A percentile compares a stretch with the other conserved stretches of the same genome.
Conservation (phyloP, 2,888 invertebrate genomes). For the Archaeoteleia sp. region DNA sequence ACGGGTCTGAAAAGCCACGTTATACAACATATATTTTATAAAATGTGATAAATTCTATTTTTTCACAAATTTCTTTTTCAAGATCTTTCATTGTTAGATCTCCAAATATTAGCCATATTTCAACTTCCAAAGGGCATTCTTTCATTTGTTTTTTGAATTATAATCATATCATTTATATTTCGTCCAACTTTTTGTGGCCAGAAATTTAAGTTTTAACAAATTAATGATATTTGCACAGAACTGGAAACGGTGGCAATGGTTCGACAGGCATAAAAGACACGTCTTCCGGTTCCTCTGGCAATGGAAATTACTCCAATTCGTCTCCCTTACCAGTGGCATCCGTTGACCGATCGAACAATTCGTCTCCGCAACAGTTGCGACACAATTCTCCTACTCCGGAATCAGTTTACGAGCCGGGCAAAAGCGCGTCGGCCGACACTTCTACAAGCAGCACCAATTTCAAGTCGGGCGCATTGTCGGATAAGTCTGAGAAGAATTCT, state of each 20-base stretch:
- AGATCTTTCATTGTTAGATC: no score
- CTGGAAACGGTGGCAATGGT: conserved; percentile 70
- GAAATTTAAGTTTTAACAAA: neutral
- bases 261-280: conserved; percentile 59
- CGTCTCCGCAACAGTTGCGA: conserved; percentile 77
- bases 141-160: no score
- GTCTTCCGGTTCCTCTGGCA: conserved; percentile 56
- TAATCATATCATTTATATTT: no score
- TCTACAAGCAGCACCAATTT: conserved; percentile 58
- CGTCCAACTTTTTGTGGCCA: no score
- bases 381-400: conserved; percentile 71
- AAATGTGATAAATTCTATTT: no score
- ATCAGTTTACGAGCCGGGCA: conserved; percentile 61
- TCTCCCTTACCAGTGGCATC: conserved; percentile 72
- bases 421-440: conserved; percentile 60
- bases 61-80: no score
- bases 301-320: conserved; percentile 68
- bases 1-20: no score
- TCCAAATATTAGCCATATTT: no score
- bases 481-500: conserved; percentile 67
- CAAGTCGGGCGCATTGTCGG: conserved; percentile 61
- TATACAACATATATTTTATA: no score
- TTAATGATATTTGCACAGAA: conserved; percentile 45
- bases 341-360: conserved; percentile 78
- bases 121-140: no score